phyloP scores from a whole-genome alignment of 1,140 invertebrate genomes.

The Liolophura sinensis region DNA sequence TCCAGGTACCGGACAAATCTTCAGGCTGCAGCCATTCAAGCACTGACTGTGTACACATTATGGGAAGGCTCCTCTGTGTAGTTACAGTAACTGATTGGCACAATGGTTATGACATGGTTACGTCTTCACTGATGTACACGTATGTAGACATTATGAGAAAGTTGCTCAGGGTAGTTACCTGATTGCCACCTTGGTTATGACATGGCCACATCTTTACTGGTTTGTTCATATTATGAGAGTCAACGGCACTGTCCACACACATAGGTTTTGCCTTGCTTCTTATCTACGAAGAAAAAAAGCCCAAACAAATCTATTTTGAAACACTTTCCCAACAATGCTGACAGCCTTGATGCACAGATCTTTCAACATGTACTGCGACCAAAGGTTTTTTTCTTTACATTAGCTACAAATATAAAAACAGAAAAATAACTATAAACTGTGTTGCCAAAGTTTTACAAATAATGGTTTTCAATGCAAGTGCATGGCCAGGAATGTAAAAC shows the following conservation, averaged over 20 bases:
- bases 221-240: constrained; percentile 52
- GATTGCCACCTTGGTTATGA: constrained; percentile 59
- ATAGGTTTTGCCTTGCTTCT: constrained; percentile 51
- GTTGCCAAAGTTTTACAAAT: too few species aligned
- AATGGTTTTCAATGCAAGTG: too few species aligned
- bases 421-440: too few species aligned
- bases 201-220: constrained; percentile 59
- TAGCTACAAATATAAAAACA: too few species aligned
- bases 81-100: constrained; percentile 4
- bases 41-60: too few species aligned
- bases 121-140: not conserved
- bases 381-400: too few species aligned
- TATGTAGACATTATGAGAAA: too few species aligned
- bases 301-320: not conserved
- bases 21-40: too few species aligned
- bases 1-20: too few species aligned
- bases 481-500: too few species aligned
- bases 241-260: constrained; percentile 57
- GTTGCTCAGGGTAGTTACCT: constrained; percentile 29
- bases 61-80: not conserved
- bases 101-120: not conserved
- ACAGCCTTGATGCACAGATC: not conserved
- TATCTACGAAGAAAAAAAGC: constrained; percentile 36
- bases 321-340: constrained; percentile 2
- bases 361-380: not conserved